phyloP scores from a whole-genome alignment of 2,797 vertebrate species.

The Erethizon dorsatum region DNA sequence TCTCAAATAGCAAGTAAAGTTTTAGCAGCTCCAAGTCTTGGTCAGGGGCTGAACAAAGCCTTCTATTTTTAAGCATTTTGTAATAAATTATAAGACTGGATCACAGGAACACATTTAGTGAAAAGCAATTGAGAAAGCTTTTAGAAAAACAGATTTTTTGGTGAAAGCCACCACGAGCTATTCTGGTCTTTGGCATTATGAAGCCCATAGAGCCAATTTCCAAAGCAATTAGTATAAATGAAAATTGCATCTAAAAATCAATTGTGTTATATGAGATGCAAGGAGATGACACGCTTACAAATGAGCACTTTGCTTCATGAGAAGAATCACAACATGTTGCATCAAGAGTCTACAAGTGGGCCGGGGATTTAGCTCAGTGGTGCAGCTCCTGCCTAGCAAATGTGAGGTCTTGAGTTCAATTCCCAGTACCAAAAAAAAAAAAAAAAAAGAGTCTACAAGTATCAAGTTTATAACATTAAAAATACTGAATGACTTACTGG shows the following conservation, averaged over 20 bases:
- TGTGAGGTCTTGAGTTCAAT: too few species aligned
- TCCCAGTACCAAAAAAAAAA: too few species aligned
- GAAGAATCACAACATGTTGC: slow-evolving; percentile 53
- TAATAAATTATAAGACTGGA: slow-evolving; percentile 77
- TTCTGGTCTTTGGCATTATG: slow-evolving; percentile 74
- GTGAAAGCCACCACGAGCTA: slow-evolving; percentile 56
- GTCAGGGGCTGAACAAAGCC: slow-evolving; percentile 57
- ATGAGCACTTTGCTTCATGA: slow-evolving; percentile 6
- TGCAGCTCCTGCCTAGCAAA: too few species aligned
- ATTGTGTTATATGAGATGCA: slow-evolving; percentile 45
- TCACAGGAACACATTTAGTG: slow-evolving; percentile 76
- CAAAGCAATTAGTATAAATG: slow-evolving; percentile 75
- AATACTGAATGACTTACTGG: background rate
- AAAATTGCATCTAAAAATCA: slow-evolving; percentile 56
- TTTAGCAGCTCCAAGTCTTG: slow-evolving; percentile 46
- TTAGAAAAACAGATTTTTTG: slow-evolving; percentile 77
- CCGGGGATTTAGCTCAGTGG: too few species aligned
- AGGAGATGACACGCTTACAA: slow-evolving; percentile 50
- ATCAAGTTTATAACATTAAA: background rate
- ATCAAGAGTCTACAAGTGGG: background rate
- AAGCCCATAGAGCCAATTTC: slow-evolving; percentile 68
- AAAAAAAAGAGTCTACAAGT: background rate
- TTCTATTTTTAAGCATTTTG: slow-evolving; percentile 68
- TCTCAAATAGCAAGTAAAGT: slow-evolving; percentile 34
- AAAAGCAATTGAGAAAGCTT: slow-evolving; percentile 79